These are phyloP conservation scores for Anoplophora glabripennis DNA, from an alignment of 1,140 invertebrate species.

Conservation along the genomic window DNA sequence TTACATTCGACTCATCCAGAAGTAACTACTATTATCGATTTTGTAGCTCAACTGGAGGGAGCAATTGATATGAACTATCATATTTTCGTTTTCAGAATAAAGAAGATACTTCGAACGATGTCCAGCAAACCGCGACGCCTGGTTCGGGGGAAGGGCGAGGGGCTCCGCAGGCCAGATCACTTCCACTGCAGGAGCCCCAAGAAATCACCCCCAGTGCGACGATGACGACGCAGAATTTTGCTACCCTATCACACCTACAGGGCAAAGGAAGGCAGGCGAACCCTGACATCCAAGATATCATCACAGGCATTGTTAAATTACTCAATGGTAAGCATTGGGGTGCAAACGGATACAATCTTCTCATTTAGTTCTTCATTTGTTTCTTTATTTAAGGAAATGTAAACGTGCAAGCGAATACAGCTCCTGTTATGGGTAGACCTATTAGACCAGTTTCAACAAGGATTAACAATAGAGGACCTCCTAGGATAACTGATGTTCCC, in stretches of 20 bases:
- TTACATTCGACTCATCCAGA: too few relatives aligned
- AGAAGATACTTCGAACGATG: conserved; percentile 12
- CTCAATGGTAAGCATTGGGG: conserved; percentile 61
- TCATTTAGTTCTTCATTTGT: background rate
- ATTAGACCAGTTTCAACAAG: conserved; percentile 61
- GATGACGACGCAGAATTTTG: conserved; percentile 41
- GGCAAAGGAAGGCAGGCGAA: conserved; percentile 58
- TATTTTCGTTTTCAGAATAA: conserved; percentile 16
- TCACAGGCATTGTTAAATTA: conserved; percentile 84
- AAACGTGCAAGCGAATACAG: conserved; percentile 71
- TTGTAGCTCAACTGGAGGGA: too few relatives aligned
- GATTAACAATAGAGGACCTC: conserved; percentile 87
- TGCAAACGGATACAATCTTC: background rate
- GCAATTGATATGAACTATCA: too few relatives aligned
- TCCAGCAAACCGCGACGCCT: conserved; percentile 20
- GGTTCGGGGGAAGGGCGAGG: conserved; percentile 67
- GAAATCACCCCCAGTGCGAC: conserved; percentile 54
- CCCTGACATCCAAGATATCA: conserved; percentile 86
- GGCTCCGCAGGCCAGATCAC: conserved; percentile 64
- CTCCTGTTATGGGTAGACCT: conserved; percentile 54
- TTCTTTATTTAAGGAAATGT: conserved; percentile 57
- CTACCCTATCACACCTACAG: conserved; percentile 42
- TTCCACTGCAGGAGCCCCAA: conserved; percentile 63
- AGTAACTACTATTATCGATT: too few relatives aligned
- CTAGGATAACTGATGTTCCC: conserved; percentile 72